Conservation (phyloP, 35 echinoderm and acorn worm species). For the Hemicentrotus pulcherrimus region DNA sequence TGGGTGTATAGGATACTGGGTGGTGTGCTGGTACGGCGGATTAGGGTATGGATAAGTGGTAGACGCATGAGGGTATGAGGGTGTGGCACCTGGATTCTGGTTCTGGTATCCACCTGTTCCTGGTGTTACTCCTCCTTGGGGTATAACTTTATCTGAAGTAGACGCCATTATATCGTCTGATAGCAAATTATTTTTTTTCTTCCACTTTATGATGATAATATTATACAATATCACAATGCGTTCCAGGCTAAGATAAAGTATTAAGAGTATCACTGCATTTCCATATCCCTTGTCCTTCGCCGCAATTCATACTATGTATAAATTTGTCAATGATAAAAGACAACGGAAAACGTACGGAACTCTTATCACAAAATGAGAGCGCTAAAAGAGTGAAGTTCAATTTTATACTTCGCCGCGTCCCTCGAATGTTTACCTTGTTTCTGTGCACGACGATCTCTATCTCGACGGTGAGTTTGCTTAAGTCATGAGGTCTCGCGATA, state of each 20-base stretch:
- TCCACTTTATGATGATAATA: no score
- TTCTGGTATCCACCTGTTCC: neutral
- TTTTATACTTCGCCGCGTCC: neutral
- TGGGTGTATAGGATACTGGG: conserved; percentile 25
- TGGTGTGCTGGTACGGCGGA: conserved; percentile 23
- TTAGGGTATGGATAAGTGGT: neutral
- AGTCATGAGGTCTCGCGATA: neutral
- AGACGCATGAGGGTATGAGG: conserved; percentile 18
- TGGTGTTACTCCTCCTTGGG: neutral
- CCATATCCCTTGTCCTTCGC: neutral
- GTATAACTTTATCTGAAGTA: neutral
- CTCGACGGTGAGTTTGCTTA: neutral
- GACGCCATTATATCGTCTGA: neutral
- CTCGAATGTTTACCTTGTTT: neutral
- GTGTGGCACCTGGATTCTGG: neutral
- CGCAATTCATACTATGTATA: neutral
- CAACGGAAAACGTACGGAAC: neutral
- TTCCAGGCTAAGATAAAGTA: neutral
- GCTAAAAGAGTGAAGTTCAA: neutral
- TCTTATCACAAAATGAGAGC: neutral
- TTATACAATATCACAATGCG: neutral
- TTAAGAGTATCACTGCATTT: neutral
- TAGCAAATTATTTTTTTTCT: neutral
- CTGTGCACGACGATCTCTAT: neutral
- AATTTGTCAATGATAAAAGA: neutral